Evolutionary conservation across 2,797 vertebrate genomes (phyloP).

Genomic region (Oryzias dopingdopingensis): DNA sequence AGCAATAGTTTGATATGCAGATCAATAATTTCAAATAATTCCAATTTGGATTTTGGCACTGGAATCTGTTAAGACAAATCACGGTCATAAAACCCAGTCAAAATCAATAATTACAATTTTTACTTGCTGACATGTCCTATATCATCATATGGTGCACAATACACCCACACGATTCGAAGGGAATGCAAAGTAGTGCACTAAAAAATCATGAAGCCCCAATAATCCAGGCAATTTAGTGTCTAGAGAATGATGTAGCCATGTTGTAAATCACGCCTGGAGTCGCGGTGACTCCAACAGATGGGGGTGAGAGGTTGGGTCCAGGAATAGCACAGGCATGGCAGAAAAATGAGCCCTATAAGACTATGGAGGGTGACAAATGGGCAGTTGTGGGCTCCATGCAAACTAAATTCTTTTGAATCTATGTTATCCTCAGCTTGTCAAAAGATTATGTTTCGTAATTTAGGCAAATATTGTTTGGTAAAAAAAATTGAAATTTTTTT

Average conservation of each 20-base stretch:
- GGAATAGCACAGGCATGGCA: slow-evolving; percentile 69
- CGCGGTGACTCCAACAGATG: slow-evolving; percentile 71
- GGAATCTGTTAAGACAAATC: slow-evolving; percentile 57
- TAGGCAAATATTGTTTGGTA: slow-evolving; percentile 20
- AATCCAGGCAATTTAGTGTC: slow-evolving; percentile 79
- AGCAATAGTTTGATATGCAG: slow-evolving; percentile 55
- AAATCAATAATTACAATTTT: slow-evolving; percentile 70
- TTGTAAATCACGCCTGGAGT: slow-evolving; percentile 74
- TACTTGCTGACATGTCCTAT: slow-evolving; percentile 58
- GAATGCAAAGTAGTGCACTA: slow-evolving; percentile 74
- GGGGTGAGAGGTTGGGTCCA: slow-evolving; percentile 64
- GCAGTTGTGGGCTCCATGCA: slow-evolving; percentile 54
- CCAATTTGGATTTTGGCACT: slow-evolving; percentile 59
- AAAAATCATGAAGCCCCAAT: slow-evolving; percentile 73
- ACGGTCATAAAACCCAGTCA: slow-evolving; percentile 62
- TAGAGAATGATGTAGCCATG: slow-evolving; percentile 59
- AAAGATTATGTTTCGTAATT: slow-evolving; percentile 35
- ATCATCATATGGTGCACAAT: slow-evolving; percentile 68
- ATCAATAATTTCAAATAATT: slow-evolving; percentile 64
- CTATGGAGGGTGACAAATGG: slow-evolving; percentile 66
- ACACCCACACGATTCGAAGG: slow-evolving; percentile 49
- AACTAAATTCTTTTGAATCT: slow-evolving; percentile 43
- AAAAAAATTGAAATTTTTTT: slow-evolving; percentile 36
- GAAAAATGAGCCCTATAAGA: slow-evolving; percentile 63
- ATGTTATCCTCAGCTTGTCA: slow-evolving; percentile 40